Conservation (phyloP, 2,888 invertebrate genomes). For the Hydroisotoma schaefferi region DNA sequence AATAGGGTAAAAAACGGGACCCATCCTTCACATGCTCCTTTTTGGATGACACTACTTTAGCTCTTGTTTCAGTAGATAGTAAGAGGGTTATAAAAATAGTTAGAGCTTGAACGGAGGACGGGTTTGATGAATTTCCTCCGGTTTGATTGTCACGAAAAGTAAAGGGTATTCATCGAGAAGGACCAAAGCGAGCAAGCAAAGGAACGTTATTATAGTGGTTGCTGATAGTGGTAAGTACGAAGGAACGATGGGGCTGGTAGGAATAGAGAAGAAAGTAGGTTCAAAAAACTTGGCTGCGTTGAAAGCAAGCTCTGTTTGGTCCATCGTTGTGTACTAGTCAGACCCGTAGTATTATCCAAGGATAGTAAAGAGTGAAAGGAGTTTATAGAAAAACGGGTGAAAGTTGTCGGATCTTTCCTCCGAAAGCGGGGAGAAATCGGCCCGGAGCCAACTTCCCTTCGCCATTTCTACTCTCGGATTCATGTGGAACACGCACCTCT, state of each 20-base stretch:
- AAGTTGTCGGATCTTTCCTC: too few relatives aligned
- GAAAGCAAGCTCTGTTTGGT: constrained; percentile 12
- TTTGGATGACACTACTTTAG: too few relatives aligned
- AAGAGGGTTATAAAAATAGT: constrained; percentile 2
- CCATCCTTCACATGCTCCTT: neutral
- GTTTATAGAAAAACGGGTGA: too few relatives aligned
- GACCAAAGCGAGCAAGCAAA: too few relatives aligned
- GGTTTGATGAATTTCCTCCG: constrained; percentile 26
- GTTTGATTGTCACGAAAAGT: constrained; percentile 23
- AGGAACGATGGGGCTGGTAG: neutral
- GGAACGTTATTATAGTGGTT: too few relatives aligned
- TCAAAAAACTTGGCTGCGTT: constrained; percentile 25
- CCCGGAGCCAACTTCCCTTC: constrained; percentile 41
- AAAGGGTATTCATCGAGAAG: neutral
- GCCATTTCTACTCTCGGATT: constrained; percentile 13
- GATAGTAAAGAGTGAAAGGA: too few relatives aligned
- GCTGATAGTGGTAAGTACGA: too few relatives aligned
- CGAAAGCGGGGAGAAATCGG: constrained; percentile 41
- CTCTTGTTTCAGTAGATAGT: neutral
- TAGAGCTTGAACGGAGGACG: constrained; percentile 6
- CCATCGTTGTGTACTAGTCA: neutral
- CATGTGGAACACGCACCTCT: constrained; percentile 11
- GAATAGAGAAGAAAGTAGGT: neutral
- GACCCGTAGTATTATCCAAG: too few relatives aligned
- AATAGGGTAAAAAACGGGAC: constrained; percentile 1